These are phyloP conservation scores for Columba guinea DNA, from an alignment of 2,797 vertebrate species.

Conservation along the genomic window DNA sequence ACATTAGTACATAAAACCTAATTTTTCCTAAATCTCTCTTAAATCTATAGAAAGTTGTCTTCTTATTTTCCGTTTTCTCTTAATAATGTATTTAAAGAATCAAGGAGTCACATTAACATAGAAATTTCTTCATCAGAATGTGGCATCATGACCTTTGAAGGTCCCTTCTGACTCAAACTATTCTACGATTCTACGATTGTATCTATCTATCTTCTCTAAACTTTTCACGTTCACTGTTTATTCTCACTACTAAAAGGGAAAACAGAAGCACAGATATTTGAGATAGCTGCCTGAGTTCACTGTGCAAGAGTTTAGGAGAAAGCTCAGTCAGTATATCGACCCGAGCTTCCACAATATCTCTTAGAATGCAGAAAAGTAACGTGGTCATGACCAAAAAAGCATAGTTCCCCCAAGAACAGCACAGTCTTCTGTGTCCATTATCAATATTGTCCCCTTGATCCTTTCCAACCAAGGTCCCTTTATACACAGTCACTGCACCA, in stretches of 20 bases:
- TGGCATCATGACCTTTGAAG: background rate
- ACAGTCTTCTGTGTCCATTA: background rate
- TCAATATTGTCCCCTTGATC: background rate
- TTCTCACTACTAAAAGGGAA: background rate
- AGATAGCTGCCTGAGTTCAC: background rate
- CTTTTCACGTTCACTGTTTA: background rate
- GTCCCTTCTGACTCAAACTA: no score
- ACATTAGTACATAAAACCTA: background rate
- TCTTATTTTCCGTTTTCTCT: background rate
- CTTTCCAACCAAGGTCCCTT: background rate
- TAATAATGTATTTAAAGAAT: background rate
- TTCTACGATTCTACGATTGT: background rate
- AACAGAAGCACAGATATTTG: background rate
- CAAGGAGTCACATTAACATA: background rate
- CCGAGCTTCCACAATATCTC: background rate
- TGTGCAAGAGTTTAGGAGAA: background rate
- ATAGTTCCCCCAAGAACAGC: background rate
- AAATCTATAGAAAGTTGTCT: background rate
- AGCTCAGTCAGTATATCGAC: background rate
- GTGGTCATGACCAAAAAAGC: background rate
- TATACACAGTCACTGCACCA: background rate
- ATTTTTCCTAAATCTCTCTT: background rate
- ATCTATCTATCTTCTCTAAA: background rate
- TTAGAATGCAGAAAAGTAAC: background rate
- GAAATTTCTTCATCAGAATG: background rate